phyloP scores from a whole-genome alignment of 2,888 invertebrate species.

The Flexamia atlantica region DNA sequence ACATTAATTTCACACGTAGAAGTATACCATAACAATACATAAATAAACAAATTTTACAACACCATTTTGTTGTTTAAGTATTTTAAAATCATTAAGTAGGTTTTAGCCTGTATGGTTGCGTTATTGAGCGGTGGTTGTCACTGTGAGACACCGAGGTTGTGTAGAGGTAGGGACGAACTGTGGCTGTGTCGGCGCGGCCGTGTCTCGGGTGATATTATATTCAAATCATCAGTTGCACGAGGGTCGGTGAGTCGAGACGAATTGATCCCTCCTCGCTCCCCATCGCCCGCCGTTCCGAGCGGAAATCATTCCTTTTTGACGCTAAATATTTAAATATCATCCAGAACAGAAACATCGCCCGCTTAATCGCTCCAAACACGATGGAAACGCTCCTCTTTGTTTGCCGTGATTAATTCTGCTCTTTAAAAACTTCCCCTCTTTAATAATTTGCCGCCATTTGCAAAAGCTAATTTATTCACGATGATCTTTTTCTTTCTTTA shows the following conservation, averaged over 20 bases:
- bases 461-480: slow-evolving; percentile 44
- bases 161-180: too few species aligned
- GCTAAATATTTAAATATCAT: slow-evolving; percentile 50
- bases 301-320: slow-evolving; percentile 51
- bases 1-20: too few species aligned
- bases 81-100: too few species aligned
- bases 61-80: too few species aligned
- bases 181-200: neutral
- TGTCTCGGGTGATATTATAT: neutral
- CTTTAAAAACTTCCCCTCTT: slow-evolving; percentile 48
- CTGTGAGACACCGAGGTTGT: too few species aligned
- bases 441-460: slow-evolving; percentile 54
- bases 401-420: slow-evolving; percentile 45
- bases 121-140: too few species aligned
- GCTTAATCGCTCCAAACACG: slow-evolving; percentile 35
- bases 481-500: slow-evolving; percentile 22
- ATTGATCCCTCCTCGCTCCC: slow-evolving; percentile 23
- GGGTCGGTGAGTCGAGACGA: neutral
- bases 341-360: slow-evolving; percentile 39
- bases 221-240: neutral
- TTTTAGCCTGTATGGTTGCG: too few species aligned
- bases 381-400: slow-evolving; percentile 35
- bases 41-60: too few species aligned
- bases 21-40: too few species aligned
- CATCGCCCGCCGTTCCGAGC: neutral